phyloP scores from a whole-genome alignment of 1,140 invertebrate species.

The Uloborus diversus region DNA sequence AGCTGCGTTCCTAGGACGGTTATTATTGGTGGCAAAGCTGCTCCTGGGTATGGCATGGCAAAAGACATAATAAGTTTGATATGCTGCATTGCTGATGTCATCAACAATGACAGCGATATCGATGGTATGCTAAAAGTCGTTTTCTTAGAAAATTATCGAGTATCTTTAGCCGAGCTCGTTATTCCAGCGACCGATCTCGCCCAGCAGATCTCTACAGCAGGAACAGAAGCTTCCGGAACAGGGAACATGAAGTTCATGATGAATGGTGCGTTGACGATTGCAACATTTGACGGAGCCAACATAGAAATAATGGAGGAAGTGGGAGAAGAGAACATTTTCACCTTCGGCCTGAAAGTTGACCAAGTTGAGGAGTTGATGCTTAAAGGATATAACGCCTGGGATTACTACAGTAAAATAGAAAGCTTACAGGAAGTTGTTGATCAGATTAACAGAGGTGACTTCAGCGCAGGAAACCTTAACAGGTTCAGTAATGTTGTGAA shows the following conservation, averaged over 20 bases:
- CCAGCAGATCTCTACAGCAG: slow-evolving; percentile 93
- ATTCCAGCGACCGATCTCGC: slow-evolving; percentile 98
- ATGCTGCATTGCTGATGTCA: slow-evolving; percentile 86
- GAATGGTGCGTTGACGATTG: slow-evolving; percentile 97
- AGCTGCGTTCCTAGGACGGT: slow-evolving; percentile 89
- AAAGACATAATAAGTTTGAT: slow-evolving; percentile 99
- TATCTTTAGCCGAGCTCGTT: slow-evolving; percentile 97
- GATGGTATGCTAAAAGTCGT: slow-evolving; percentile 97
- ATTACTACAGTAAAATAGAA: no score
- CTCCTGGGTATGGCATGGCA: slow-evolving; percentile 97
- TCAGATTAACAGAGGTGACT: no score
- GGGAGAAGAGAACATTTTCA: no score
- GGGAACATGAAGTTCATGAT: slow-evolving; percentile 94
- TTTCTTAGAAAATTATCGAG: slow-evolving; percentile 96
- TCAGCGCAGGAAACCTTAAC: no score
- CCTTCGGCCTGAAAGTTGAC: no score
- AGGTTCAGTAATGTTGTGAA: no score
- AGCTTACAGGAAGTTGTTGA: no score
- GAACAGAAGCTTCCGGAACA: slow-evolving; percentile 97
- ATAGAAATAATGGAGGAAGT: no score
- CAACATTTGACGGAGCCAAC: slow-evolving; percentile 98
- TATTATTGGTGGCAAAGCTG: slow-evolving; percentile 89
- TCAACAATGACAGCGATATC: slow-evolving; percentile 98
- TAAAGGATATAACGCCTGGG: no score
- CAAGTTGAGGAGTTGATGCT: no score